phyloP scores from a whole-genome alignment of 2,797 vertebrate genomes.

The Todus mexicanus region DNA sequence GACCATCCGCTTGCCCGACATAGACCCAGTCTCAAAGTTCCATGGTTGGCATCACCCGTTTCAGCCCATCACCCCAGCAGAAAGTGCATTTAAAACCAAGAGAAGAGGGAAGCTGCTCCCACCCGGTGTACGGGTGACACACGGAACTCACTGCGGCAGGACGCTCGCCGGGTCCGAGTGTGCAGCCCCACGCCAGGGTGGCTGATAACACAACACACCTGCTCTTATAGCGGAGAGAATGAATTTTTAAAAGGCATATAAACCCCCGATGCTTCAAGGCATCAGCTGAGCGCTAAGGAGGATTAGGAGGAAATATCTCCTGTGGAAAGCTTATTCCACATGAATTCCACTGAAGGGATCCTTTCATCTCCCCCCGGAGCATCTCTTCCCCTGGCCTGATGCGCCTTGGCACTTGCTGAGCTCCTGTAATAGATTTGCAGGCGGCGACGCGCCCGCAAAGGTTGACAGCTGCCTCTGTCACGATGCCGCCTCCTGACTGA shows the following conservation, averaged over 20 bases:
- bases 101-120: no score
- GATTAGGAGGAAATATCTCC: conserved; percentile 61
- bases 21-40: accelerated
- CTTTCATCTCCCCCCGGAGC: conserved; percentile 59
- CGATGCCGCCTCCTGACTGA: not conserved
- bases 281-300: conserved; percentile 55
- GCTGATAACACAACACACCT: not conserved
- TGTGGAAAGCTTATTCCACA: conserved; percentile 65
- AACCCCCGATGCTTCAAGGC: conserved; percentile 54
- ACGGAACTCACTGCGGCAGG: not conserved
- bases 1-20: not conserved
- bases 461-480: conserved; percentile 15
- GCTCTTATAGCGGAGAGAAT: not conserved
- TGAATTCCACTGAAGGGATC: conserved; percentile 64
- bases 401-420: conserved; percentile 50
- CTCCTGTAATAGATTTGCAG: not conserved
- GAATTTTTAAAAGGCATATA: conserved; percentile 52
- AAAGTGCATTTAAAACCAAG: not conserved
- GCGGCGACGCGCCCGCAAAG: not conserved
- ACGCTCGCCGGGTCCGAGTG: accelerated
- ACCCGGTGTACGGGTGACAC: accelerated
- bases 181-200: accelerated
- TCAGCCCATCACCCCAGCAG: not conserved
- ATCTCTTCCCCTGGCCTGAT: conserved; percentile 50
- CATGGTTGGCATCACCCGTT: accelerated